Conservation (phyloP, 2,888 invertebrate genomes). For the Diplolepis rosae region DNA sequence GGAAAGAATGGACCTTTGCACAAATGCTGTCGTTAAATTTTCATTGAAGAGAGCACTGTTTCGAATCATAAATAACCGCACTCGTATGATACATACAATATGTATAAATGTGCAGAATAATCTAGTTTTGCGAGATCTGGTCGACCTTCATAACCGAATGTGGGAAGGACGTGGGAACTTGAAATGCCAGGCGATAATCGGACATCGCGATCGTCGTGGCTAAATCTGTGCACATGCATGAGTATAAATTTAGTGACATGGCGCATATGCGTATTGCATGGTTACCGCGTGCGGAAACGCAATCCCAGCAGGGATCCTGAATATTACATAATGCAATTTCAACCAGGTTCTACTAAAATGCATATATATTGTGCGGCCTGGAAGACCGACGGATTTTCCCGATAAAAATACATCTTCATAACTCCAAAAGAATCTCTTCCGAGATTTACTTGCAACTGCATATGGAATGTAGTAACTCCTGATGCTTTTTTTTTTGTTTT, state of each 20-base stretch:
- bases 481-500: background rate
- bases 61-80: slow-evolving; percentile 23
- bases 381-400: slow-evolving; percentile 37
- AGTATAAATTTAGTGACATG: slow-evolving; percentile 40
- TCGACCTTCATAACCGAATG: slow-evolving; percentile 34
- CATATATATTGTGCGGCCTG: slow-evolving; percentile 34
- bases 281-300: slow-evolving; percentile 49
- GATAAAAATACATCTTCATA: slow-evolving; percentile 50
- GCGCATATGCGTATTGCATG: slow-evolving; percentile 34
- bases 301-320: slow-evolving; percentile 55
- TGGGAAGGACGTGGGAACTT: slow-evolving; percentile 45
- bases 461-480: background rate
- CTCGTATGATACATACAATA: slow-evolving; percentile 16
- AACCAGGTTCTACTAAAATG: slow-evolving; percentile 55
- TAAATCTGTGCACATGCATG: slow-evolving; percentile 34
- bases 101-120: slow-evolving; percentile 18
- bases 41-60: slow-evolving; percentile 21
- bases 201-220: slow-evolving; percentile 37
- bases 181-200: slow-evolving; percentile 48
- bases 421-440: slow-evolving; percentile 46
- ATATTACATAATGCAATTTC: slow-evolving; percentile 69
- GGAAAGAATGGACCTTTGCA: too few species aligned
- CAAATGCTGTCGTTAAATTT: slow-evolving; percentile 5
- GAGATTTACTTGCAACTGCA: slow-evolving; percentile 39
- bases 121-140: slow-evolving; percentile 37